phyloP scores from a whole-genome alignment of 2,888 invertebrate genomes.

The Trachelus iudaicus region DNA sequence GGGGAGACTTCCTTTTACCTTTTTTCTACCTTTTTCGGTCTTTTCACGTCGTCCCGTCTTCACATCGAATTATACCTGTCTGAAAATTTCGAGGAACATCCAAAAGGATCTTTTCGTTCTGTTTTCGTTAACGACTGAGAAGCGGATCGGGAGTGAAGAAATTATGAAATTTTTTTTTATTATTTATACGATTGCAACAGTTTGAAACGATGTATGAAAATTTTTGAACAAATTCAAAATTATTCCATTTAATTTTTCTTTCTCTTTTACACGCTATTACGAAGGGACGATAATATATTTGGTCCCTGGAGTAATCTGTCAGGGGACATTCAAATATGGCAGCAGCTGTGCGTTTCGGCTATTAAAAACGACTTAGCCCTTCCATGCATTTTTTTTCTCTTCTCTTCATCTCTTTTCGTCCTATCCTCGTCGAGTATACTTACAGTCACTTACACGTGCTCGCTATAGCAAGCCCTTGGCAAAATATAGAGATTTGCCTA shows the following conservation, averaged over 20 bases:
- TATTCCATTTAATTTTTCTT: neutral
- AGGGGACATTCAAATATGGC: slow-evolving; percentile 38
- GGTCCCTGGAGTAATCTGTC: neutral
- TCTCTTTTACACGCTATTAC: neutral
- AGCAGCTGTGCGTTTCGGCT: slow-evolving; percentile 58
- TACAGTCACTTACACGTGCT: neutral
- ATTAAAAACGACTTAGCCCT: slow-evolving; percentile 63
- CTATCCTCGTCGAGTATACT: slow-evolving; percentile 18
- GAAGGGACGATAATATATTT: no score
- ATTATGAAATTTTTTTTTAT: no score
- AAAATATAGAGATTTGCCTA: slow-evolving; percentile 24
- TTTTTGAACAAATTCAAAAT: no score
- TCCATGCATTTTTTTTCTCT: slow-evolving; percentile 23
- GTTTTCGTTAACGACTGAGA: no score
- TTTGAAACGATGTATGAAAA: no score
- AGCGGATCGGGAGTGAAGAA: no score
- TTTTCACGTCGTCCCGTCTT: no score
- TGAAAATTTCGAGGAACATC: no score
- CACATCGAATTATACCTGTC: no score
- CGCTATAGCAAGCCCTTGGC: slow-evolving; percentile 6
- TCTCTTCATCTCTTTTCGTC: slow-evolving; percentile 6
- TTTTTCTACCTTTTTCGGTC: neutral
- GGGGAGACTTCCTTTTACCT: neutral
- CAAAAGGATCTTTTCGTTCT: no score
- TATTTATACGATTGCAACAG: no score